Percentiles rank a stretch among this genome's conserved stretches.
These are phyloP conservation scores for Synanthedon vespiformis DNA, from an alignment of 2,888 invertebrate species.

Conservation along the genomic window DNA sequence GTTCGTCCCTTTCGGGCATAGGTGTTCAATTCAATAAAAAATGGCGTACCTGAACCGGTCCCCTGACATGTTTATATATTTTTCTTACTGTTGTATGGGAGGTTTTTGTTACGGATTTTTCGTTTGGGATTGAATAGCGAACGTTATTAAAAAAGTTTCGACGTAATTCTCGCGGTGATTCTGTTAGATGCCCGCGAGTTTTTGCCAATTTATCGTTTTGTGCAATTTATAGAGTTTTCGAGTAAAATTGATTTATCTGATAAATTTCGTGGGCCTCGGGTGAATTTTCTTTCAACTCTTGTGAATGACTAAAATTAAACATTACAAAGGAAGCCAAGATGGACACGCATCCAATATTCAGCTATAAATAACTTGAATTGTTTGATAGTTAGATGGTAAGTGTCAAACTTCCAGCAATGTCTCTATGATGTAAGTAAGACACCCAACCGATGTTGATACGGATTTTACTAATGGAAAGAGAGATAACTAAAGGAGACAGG, in stretches of 20 bases:
- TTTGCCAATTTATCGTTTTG: slow-evolving; percentile 28
- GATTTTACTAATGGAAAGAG: no score
- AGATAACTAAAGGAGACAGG: no score
- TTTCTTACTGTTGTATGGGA: slow-evolving; percentile 54
- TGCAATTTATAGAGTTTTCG: slow-evolving; percentile 14
- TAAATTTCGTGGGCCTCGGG: no score
- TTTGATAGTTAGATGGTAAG: no score
- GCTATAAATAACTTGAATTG: no score
- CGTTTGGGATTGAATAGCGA: slow-evolving; percentile 60
- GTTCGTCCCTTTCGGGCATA: slow-evolving; percentile 52
- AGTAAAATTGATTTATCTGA: slow-evolving; percentile 28
- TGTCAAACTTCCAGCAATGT: no score
- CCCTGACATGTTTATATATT: slow-evolving; percentile 65
- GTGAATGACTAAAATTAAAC: no score
- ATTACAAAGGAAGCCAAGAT: no score
- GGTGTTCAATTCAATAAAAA: slow-evolving; percentile 66
- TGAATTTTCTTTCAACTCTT: no score
- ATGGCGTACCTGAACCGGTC: slow-evolving; percentile 67
- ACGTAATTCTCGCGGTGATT: slow-evolving; percentile 51
- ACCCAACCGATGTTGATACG: no score
- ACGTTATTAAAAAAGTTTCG: slow-evolving; percentile 67
- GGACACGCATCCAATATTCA: no score
- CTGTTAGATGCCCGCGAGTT: slow-evolving; percentile 38
- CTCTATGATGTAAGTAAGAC: no score
- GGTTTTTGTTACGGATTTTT: slow-evolving; percentile 59